phyloP scores from a whole-genome alignment of 2,888 invertebrate species.

The Brachycybe producta region DNA sequence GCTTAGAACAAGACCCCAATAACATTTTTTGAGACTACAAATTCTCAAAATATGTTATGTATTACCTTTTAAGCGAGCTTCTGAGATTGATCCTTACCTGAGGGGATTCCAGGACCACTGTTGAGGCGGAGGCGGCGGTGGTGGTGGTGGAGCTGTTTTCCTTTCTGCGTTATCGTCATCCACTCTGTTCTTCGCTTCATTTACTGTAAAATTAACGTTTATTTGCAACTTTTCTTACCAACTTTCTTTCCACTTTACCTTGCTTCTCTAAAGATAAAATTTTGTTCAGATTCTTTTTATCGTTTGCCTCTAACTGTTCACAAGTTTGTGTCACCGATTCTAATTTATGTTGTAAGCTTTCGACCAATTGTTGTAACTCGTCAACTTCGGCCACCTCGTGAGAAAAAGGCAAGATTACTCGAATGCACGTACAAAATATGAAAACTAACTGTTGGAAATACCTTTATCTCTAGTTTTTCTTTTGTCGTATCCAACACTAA shows the following conservation, averaged over 20 bases:
- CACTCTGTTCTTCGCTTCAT: background rate
- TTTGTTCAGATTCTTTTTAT: no score
- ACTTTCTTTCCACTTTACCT: background rate
- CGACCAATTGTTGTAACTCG: background rate
- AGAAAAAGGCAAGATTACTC: background rate
- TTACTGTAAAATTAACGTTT: background rate
- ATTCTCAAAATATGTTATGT: no score
- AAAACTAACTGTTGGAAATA: background rate
- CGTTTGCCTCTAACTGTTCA: no score
- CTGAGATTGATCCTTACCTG: no score
- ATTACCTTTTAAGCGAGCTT: no score
- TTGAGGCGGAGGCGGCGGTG: conserved; percentile 10
- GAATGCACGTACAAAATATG: background rate
- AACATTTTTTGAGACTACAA: background rate
- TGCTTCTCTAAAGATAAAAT: background rate
- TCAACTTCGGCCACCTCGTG: background rate
- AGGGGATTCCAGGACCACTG: conserved; percentile 7
- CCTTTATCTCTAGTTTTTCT: conserved; percentile 2
- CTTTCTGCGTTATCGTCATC: background rate
- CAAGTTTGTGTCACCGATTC: no score
- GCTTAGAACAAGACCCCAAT: background rate
- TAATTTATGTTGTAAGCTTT: background rate
- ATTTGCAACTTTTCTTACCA: background rate
- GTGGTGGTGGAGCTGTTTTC: conserved; percentile 7
- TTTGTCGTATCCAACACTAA: background rate